Evolutionary conservation across 2,797 vertebrate genomes (phyloP), one percentile per base, ranked within the genome.

Genomic region (Kryptopterus vitreolus): DNA sequence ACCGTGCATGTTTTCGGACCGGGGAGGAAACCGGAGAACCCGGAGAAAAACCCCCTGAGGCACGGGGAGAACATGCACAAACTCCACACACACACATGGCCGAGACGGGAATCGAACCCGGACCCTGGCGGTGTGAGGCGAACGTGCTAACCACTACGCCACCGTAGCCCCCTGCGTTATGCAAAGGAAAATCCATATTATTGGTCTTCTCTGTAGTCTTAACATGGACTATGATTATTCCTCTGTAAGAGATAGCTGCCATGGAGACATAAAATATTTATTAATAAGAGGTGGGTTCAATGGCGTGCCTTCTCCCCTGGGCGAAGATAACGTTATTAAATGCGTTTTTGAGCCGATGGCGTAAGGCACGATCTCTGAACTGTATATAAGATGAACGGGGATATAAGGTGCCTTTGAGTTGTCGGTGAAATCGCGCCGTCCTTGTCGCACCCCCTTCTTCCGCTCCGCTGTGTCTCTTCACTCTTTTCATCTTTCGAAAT

Each of bases 311-410:
- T 66, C 26, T 58, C 2, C n/a, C 24, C 43, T 31, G 7, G 59
- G 78, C 63, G n/a, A 55, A 33, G 69, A 43, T 58, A 80, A 38
- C n/a, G 29, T 69, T 80, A 75, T 48, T 75, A 75, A 68, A 63
- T 26, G 20, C 31, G 52, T n/a, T 79, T n/a, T 59, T 46, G 31
- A 35, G 24, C 75, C 52, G 43, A 59, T 48, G 48, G 26, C 63
- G 20, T n/a, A 48, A 24, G 65, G 38, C 43, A 6, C 63, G 48
- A 20, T 6, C 43, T 80, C 57, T 79, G 15, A 76, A 81, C 69
- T 65, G 35, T 31, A 12, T 24, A 35, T 72, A 24, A 24, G 57
- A 73, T 71, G 65, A 74, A 11, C 71, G 38, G n/a, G n/a, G 55
- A 58, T 74, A 57, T 57, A 43, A 58, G 43, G n/a, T 57, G 24